phyloP scores from a whole-genome alignment of 92 coral and sea anemone genomes.

The Isaurus tuberculatus region DNA sequence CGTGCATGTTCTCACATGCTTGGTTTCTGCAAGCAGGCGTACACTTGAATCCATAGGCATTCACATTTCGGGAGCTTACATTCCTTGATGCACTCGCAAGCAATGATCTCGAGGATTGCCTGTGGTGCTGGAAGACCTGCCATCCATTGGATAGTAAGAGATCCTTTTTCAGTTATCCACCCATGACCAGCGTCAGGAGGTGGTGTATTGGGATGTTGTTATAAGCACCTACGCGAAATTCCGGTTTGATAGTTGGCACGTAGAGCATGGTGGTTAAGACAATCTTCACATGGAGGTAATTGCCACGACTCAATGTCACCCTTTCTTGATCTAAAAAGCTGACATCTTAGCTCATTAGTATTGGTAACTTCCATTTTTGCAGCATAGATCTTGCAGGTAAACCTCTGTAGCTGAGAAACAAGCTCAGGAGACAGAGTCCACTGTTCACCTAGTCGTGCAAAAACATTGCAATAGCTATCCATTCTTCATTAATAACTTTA shows the following conservation, averaged over 20 bases:
- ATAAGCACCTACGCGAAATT: neutral
- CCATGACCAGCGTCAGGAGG: neutral
- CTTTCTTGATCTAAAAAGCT: slow-evolving; percentile 59
- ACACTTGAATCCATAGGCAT: slow-evolving; percentile 3
- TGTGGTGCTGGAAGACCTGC: slow-evolving; percentile 36
- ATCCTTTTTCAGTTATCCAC: slow-evolving; percentile 6
- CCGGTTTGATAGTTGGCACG: neutral
- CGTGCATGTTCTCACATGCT: neutral
- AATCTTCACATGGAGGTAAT: neutral
- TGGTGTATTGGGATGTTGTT: neutral
- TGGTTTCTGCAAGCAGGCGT: neutral
- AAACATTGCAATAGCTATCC: neutral
- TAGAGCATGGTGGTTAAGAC: slow-evolving; percentile 15
- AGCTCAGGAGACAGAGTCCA: slow-evolving; percentile 19
- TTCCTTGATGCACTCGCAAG: slow-evolving; percentile 6
- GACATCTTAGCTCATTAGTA: slow-evolving; percentile 33
- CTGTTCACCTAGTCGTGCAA: slow-evolving; percentile 26
- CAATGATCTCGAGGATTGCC: slow-evolving; percentile 1
- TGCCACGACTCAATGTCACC: slow-evolving; percentile 15
- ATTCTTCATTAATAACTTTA: slow-evolving; percentile 19
- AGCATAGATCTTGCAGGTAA: slow-evolving; percentile 32
- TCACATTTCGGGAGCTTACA: slow-evolving; percentile 14
- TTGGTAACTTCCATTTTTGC: slow-evolving; percentile 20
- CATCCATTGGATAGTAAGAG: slow-evolving; percentile 32
- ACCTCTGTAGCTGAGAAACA: slow-evolving; percentile 9